Percentiles rank a stretch among this genome's conserved stretches.
Evolutionary conservation across 2,113 vertebrate species (phyloP).

Genomic region (Motacilla tschutschensis): DNA sequence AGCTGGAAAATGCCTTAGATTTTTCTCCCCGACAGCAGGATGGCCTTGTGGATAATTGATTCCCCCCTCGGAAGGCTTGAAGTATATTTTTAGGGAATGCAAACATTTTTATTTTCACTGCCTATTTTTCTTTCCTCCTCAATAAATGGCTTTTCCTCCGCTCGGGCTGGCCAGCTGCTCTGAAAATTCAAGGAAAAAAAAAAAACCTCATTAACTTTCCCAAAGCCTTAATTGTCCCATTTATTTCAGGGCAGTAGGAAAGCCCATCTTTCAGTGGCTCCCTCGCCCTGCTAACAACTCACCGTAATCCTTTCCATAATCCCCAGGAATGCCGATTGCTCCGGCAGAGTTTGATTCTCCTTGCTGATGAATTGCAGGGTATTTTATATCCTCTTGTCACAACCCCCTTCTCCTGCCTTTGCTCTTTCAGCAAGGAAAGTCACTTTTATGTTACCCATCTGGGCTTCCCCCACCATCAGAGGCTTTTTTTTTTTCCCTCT

Average conservation of each 20-base stretch:
- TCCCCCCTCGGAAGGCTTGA: background rate
- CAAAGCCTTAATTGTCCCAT: conserved; percentile 71
- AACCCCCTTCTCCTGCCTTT: conserved; percentile 59
- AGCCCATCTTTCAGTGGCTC: conserved; percentile 72
- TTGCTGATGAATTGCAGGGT: conserved; percentile 68
- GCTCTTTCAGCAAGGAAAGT: conserved; percentile 63
- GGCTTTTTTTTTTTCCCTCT: conserved; percentile 20
- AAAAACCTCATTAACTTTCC: conserved; percentile 66
- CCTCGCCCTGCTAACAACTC: conserved; percentile 63
- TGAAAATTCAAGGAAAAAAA: conserved; percentile 21
- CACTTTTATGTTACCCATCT: conserved; percentile 63
- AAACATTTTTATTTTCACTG: conserved; percentile 58
- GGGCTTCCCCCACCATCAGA: background rate
- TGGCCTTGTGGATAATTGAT: conserved; percentile 40
- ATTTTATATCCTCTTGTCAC: conserved; percentile 73
- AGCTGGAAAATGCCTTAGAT: conserved; percentile 41
- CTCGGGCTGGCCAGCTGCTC: conserved; percentile 40
- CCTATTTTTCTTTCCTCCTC: conserved; percentile 6
- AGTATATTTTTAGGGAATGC: conserved; percentile 49
- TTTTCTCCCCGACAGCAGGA: conserved; percentile 23
- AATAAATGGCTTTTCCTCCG: conserved; percentile 19
- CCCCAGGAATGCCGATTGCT: conserved; percentile 67
- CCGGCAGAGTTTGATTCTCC: conserved; percentile 59
- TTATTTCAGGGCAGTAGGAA: conserved; percentile 71
- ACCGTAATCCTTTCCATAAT: conserved; percentile 71